Evolutionary conservation across 2,888 invertebrate species (phyloP).

Genomic region (Brachypterus glaber): DNA sequence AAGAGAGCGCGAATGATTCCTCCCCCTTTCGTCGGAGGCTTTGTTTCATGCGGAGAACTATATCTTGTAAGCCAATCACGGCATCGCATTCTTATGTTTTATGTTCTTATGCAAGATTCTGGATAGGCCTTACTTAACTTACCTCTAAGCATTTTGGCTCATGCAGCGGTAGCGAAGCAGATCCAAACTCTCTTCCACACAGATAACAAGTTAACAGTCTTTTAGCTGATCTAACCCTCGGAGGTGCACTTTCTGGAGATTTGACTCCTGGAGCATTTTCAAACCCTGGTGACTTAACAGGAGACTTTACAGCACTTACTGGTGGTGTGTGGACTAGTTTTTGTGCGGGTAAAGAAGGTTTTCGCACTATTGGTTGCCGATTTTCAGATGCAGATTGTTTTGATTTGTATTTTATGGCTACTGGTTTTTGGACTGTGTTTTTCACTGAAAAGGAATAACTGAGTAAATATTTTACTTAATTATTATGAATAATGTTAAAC

Average conservation of each 20-base stretch:
- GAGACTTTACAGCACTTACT: constrained; percentile 9
- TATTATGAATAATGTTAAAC: no score
- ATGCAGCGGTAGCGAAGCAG: constrained; percentile 54
- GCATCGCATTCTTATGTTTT: no score
- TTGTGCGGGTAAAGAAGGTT: constrained; percentile 20
- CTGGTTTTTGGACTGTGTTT: constrained; percentile 44
- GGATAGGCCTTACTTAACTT: no score
- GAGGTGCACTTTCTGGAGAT: constrained; percentile 7
- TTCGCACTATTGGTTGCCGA: constrained; percentile 14
- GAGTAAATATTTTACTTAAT: no score
- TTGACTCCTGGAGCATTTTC: constrained; percentile 4
- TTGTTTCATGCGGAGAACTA: no score
- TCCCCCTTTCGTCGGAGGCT: no score
- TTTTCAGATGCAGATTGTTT: constrained; percentile 19
- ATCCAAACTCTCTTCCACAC: constrained; percentile 57
- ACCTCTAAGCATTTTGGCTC: constrained; percentile 58
- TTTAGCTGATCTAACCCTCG: constrained; percentile 24
- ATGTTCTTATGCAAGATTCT: no score
- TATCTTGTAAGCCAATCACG: no score
- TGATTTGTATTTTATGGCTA: constrained; percentile 42
- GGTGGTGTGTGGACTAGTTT: constrained; percentile 20
- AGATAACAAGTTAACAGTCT: constrained; percentile 50
- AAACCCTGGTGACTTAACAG: no score
- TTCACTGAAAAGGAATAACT: constrained; percentile 34
- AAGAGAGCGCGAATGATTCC: no score